Percentiles rank a stretch among this genome's conserved stretches.
These are phyloP conservation scores for Numenius arquata DNA, from an alignment of 2,113 vertebrate genomes.

Conservation along the genomic window DNA sequence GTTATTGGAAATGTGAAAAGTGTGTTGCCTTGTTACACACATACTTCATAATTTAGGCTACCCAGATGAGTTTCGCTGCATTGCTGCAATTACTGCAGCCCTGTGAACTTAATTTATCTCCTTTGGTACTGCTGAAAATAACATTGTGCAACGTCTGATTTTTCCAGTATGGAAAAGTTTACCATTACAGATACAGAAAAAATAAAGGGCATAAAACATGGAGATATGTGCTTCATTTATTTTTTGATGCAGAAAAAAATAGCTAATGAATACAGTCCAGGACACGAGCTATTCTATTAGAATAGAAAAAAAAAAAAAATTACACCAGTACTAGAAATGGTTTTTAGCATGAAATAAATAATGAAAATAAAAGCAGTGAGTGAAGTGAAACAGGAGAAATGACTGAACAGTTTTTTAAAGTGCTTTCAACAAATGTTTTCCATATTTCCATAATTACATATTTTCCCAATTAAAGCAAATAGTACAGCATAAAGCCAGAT, in stretches of 20 bases:
- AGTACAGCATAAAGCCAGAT: background rate
- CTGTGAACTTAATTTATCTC: background rate
- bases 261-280: background rate
- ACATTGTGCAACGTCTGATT: background rate
- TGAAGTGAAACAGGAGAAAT: background rate
- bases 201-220: background rate
- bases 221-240: background rate
- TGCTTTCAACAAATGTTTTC: background rate
- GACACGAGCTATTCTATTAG: background rate
- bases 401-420: background rate
- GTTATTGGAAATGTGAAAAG: constrained; percentile 14
- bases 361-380: background rate
- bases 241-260: background rate
- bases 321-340: background rate
- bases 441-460: background rate
- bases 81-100: background rate
- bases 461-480: background rate
- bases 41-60: constrained; percentile 15
- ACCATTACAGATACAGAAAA: background rate
- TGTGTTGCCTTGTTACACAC: background rate
- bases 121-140: background rate
- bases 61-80: background rate
- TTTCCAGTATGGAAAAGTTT: background rate
- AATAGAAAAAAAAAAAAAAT: background rate
- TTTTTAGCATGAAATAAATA: background rate